Evolutionary conservation across 2,113 vertebrate genomes (phyloP), one percentile per base, ranked within the genome.

Genomic region (Thunnus maccoyii): DNA sequence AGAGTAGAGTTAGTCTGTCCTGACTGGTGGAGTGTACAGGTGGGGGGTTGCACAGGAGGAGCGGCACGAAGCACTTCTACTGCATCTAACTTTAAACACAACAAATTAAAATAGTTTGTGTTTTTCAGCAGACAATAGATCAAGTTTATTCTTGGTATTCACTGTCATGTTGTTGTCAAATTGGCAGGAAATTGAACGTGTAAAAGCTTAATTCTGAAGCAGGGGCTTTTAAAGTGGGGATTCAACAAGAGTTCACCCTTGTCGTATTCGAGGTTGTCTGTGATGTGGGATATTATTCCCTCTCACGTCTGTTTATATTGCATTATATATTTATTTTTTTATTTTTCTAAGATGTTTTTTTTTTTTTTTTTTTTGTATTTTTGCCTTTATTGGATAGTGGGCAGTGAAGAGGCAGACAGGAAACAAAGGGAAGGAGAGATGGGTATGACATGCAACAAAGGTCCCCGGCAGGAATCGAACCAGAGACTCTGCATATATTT

Each of bases 181-280:
- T 93, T 93, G 94, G 91, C 91, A 94, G 93, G 94, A 95, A 95
- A 95, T 93, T 92, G 91, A 93, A 94, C 41, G 86, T 92, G 93
- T 93, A 91, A 94, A 94, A 83, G 78, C 90, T 91, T 89, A 93
- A 94, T 93, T 93, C 78, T 85, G 85, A 88, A 80, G 91, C 92
- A 83, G 88, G 18, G 76, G 79, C 87, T 93, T 92, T 91, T 84
- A 90, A 90, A 93, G 89, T 82, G 82, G 90, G 27, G 79, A 87
- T 90, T 85, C 84, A 87, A 87, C 90, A 81, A 86, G 86, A 91
- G 87, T 91, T 94, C 94, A 91, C 80, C 88, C 60, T 69, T 48
- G 92, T 91, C 92, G 91, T 94, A 89, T 87, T 91, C 70, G 77
- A 91, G 90, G 79, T 85, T 91, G 90, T 82, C 91, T 90, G 74